Percentiles rank a stretch among this genome's conserved stretches.
Conservation (phyloP, 2,113 vertebrate genomes). For the Cyanoderma ruficeps region DNA sequence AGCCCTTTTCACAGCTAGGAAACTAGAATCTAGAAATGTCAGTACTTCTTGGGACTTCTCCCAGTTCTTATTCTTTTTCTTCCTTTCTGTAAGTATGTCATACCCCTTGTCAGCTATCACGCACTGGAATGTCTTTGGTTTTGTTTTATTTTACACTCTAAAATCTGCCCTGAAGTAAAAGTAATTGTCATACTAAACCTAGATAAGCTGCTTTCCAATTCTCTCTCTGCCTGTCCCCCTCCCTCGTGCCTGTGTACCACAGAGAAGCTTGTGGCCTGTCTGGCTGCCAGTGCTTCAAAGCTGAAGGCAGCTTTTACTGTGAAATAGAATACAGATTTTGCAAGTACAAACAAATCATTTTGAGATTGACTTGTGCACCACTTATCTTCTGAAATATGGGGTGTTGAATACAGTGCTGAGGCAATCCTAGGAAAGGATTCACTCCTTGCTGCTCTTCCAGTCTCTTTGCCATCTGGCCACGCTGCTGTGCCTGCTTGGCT, state of each 20-base stretch:
- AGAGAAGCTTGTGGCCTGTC: neutral
- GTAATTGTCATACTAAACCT: constrained; percentile 16
- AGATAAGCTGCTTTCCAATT: constrained; percentile 29
- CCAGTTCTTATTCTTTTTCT: neutral
- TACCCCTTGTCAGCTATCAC: neutral
- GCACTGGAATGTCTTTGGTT: neutral
- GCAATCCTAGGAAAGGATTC: neutral
- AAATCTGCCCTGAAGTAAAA: constrained; percentile 17
- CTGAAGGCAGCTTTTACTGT: neutral
- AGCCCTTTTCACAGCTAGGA: neutral
- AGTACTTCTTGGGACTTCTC: neutral
- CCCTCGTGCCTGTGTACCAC: neutral
- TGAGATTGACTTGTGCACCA: neutral
- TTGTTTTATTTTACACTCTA: neutral
- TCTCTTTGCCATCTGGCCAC: constrained; percentile 6
- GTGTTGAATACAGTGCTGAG: neutral
- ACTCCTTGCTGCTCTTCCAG: neutral
- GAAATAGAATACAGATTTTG: neutral
- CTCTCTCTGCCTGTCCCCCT: neutral
- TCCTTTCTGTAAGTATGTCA: neutral
- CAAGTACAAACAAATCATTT: neutral
- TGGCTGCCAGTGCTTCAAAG: neutral
- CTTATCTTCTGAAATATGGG: neutral
- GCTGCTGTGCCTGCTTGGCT: neutral
- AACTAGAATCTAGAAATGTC: neutral